Evolutionary conservation across 2,113 vertebrate species (phyloP), one percentile per base, ranked within the genome.

Genomic region (Sorex araneus): DNA sequence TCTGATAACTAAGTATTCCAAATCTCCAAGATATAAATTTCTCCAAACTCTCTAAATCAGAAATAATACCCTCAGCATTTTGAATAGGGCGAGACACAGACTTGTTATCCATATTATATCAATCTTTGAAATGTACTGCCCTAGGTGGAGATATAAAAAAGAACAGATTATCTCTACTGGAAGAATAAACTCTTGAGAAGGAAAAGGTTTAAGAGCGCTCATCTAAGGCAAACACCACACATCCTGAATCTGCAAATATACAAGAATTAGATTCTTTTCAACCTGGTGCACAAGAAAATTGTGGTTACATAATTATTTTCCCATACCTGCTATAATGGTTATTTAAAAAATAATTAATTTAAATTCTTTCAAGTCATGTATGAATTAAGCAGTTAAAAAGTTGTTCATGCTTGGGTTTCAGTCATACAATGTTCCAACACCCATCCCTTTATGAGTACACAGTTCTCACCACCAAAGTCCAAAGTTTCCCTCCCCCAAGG

Each of bases 31-130:
- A 90, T 78, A 91, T 69, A 90, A 30, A 88, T 90, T 84, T 36
- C n/a, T 95, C 92, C 50, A 21, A 75, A 32, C 77, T 96, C 66
- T 95, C 78, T 84, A 94, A 91, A 28, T 54, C 47, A 27, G 34
- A 96, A 87, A 89, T 89, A 90, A 97, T 94, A 84, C 28, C 66
- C 18, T 82, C 69, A 90, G 91, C 54, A 91, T 90, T 96, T 89
- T 45, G 90, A 95, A 96, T 85, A 60, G 84, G 83, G 18, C 18
- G 95, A 88, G 93, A 50, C 9, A 76, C 8, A 94, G 90, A 60
- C 54, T 87, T 77, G 90, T 92, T 82, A 84, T 86, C 87, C 94
- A 87, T 92, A 91, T 76, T 87, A 87, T 9, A 8, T 91, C 91
- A 89, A 88, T 50, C 70, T 94, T 95, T 12, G 5, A 95, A 73